Evolutionary conservation across 1,140 invertebrate genomes (phyloP).

Genomic region (Drosophila littoralis): DNA sequence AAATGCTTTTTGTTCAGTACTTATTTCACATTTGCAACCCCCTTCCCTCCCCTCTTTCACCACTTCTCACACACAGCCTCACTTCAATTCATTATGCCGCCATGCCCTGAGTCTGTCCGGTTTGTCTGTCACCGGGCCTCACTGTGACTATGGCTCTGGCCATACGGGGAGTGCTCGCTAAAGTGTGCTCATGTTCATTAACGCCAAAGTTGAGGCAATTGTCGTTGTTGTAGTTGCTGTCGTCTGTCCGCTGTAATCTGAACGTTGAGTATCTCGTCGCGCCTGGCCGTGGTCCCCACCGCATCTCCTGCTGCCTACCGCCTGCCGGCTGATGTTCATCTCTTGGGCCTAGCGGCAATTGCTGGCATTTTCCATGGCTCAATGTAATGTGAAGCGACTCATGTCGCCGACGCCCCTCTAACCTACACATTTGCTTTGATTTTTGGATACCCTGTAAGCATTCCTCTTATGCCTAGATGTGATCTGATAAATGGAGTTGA

Average conservation of each 20-base stretch:
- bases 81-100: slow-evolving; percentile 71
- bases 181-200: slow-evolving; percentile 83
- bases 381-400: slow-evolving; percentile 59
- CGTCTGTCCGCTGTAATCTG: slow-evolving; percentile 53
- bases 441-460: slow-evolving; percentile 24
- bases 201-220: slow-evolving; percentile 82
- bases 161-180: slow-evolving; percentile 51
- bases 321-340: background rate
- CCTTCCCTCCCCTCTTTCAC: background rate
- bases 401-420: background rate
- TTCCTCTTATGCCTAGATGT: background rate
- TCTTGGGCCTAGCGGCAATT: slow-evolving; percentile 39
- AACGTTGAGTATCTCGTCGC: slow-evolving; percentile 25
- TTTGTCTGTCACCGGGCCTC: slow-evolving; percentile 49
- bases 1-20: slow-evolving; percentile 72
- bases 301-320: background rate
- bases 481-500: background rate
- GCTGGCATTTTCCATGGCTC: slow-evolving; percentile 68
- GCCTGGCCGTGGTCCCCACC: background rate
- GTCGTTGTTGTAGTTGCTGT: slow-evolving; percentile 57
- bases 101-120: slow-evolving; percentile 23
- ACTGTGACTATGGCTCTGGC: slow-evolving; percentile 33
- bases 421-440: slow-evolving; percentile 9
- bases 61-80: slow-evolving; percentile 36
- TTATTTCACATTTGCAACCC: slow-evolving; percentile 47